Evolutionary conservation across 2,888 invertebrate species (phyloP), one percentile per base, ranked within the genome.

Genomic region (Oithona nana): DNA sequence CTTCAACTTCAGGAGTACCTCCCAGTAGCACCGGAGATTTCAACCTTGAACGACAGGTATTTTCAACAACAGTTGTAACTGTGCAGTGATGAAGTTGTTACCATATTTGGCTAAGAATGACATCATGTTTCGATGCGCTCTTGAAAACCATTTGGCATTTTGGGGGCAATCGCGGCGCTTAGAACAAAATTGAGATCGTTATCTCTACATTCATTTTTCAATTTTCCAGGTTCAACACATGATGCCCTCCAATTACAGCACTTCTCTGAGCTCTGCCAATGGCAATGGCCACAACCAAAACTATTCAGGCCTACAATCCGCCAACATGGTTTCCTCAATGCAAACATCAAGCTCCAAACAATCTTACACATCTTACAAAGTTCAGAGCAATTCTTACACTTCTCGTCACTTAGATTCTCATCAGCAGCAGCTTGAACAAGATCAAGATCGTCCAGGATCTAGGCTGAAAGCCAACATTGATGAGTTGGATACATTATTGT

Each of bases 401-500:
- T 24, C 8, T 6, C 16, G 20, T 20, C n/a, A n/a, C n/a, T n/a
- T n/a, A n/a, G n/a, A n/a, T n/a, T n/a, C n/a, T n/a, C n/a, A n/a
- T n/a, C 30, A 26, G 20, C 30, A 30, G 20, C 30, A 20, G n/a
- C 28, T 57, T n/a, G 48, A 59, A 16, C 20, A 31, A 1, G 24
- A 26, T 20, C 20, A 20, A 13, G 61, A 61, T 13, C 28, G 56
- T 20, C 31, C 62, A 31, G 58, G 57, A 30, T 62, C 49, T 1
- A 63, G 66, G 20, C 61, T 67, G 3, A 64, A 65, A 48, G 65
- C 66, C 61, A 66, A 67, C 60, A 67, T 67, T 58, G 66, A 64
- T 28, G 67, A 67, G 57, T 61, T 67, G 20, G 66, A 66, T 55
- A 59, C 61, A 4, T 61, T 67, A 16, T 57, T 67, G 6, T 63